Percentiles rank a stretch among this genome's conserved stretches.
Evolutionary conservation across 2,888 invertebrate species (phyloP).

Genomic region (Hemaris fuciformis): DNA sequence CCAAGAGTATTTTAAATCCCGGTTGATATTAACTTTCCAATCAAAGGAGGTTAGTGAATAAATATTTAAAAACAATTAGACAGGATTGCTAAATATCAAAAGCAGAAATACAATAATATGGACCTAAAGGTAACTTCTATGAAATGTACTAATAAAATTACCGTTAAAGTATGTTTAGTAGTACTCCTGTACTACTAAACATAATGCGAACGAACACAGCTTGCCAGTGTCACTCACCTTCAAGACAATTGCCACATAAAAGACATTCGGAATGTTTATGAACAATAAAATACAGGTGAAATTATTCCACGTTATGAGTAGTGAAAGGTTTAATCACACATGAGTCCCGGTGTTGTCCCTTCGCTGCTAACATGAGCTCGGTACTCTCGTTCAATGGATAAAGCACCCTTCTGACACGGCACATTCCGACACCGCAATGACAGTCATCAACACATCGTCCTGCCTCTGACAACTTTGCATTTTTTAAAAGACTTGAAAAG

Average conservation of each 20-base stretch:
- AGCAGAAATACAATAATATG: not conserved
- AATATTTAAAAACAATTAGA: not conserved
- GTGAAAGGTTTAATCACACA: constrained; percentile 40
- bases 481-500: constrained; percentile 48
- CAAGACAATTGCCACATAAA: not conserved
- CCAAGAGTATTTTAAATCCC: not conserved
- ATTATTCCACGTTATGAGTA: constrained; percentile 56
- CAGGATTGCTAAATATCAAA: not conserved
- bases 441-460: constrained; percentile 50
- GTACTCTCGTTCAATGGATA: constrained; percentile 43
- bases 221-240: not conserved
- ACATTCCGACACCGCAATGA: constrained; percentile 40
- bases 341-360: constrained; percentile 35
- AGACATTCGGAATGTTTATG: constrained; percentile 30
- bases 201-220: not conserved
- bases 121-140: not conserved
- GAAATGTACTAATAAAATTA: not conserved
- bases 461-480: constrained; percentile 39
- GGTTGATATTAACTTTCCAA: not conserved
- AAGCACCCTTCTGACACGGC: constrained; percentile 44
- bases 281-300: constrained; percentile 33
- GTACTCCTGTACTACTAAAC: not conserved
- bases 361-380: constrained; percentile 43
- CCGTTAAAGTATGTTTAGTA: no score
- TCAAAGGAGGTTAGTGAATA: not conserved